Conservation (phyloP, 2,888 invertebrate genomes). For the Pristionchus arcanus region DNA sequence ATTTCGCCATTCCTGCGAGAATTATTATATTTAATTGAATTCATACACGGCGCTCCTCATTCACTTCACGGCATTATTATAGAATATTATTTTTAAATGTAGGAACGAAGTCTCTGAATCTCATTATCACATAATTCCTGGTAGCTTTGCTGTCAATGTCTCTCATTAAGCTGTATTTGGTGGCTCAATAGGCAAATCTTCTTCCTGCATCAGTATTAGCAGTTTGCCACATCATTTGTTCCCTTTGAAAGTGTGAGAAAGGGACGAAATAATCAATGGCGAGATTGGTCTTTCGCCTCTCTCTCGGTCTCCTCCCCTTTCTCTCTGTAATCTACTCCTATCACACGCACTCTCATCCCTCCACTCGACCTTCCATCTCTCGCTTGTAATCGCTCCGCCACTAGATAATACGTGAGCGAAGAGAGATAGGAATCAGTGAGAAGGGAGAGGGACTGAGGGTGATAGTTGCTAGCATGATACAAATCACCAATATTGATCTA, state of each 20-base stretch:
- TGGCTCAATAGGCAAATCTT: neutral
- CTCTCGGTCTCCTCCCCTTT: neutral
- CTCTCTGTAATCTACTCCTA: neutral
- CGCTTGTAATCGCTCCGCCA: slow-evolving; percentile 36
- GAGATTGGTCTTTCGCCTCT: slow-evolving; percentile 54
- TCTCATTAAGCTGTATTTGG: too few relatives aligned
- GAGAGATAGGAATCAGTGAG: slow-evolving; percentile 25
- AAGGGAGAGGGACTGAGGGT: slow-evolving; percentile 7
- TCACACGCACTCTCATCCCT: slow-evolving; percentile 29
- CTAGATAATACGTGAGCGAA: slow-evolving; percentile 25
- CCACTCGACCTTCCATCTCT: slow-evolving; percentile 39
- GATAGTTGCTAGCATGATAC: slow-evolving; percentile 11
- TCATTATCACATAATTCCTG: too few relatives aligned
- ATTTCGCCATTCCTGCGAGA: too few relatives aligned
- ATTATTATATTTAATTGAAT: too few relatives aligned
- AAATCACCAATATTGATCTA: neutral
- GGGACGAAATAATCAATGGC: neutral
- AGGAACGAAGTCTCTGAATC: too few relatives aligned
- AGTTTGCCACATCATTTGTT: slow-evolving; percentile 10
- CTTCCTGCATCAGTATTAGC: neutral
- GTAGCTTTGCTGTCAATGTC: too few relatives aligned
- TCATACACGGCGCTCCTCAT: too few relatives aligned
- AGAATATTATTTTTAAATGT: too few relatives aligned
- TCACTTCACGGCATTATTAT: too few relatives aligned
- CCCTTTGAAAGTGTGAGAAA: neutral